These are phyloP conservation scores for Callorhinus ursinus DNA, from an alignment of 2,113 vertebrate species.

Conservation along the genomic window DNA sequence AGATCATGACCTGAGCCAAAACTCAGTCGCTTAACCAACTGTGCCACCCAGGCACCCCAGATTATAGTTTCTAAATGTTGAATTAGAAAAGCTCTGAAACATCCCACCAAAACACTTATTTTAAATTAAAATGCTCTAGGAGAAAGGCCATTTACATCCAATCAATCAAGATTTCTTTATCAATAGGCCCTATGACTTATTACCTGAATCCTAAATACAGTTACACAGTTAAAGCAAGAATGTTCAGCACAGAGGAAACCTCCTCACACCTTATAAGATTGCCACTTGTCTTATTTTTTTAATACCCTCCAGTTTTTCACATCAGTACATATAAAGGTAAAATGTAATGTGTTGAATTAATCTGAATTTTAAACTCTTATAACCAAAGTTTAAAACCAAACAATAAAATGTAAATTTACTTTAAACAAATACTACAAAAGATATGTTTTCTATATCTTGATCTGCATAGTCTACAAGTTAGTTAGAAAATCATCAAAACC, in stretches of 20 bases:
- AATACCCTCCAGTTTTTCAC: neutral
- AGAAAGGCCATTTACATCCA: neutral
- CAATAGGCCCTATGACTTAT: neutral
- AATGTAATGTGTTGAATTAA: neutral
- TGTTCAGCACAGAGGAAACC: neutral
- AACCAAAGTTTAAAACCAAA: neutral
- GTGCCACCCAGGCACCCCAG: neutral
- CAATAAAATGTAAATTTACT: neutral
- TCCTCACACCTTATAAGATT: neutral
- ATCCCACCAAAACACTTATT: neutral
- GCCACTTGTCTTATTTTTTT: neutral
- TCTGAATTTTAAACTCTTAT: slow-evolving; percentile 16
- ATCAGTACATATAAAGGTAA: neutral
- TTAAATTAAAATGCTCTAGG: neutral
- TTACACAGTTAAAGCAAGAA: neutral
- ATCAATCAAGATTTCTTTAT: neutral
- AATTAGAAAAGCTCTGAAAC: neutral
- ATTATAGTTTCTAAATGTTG: neutral
- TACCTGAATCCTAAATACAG: neutral
- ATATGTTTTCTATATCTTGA: neutral
- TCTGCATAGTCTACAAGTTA: neutral
- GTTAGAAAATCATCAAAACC: neutral
- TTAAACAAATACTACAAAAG: neutral
- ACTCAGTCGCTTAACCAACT: neutral
- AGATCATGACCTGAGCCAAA: neutral